A percentile compares a stretch with the other conserved stretches of the same genome.
These are phyloP conservation scores for Crotalus tigris DNA, from an alignment of 2,113 vertebrate species.

Conservation along the genomic window DNA sequence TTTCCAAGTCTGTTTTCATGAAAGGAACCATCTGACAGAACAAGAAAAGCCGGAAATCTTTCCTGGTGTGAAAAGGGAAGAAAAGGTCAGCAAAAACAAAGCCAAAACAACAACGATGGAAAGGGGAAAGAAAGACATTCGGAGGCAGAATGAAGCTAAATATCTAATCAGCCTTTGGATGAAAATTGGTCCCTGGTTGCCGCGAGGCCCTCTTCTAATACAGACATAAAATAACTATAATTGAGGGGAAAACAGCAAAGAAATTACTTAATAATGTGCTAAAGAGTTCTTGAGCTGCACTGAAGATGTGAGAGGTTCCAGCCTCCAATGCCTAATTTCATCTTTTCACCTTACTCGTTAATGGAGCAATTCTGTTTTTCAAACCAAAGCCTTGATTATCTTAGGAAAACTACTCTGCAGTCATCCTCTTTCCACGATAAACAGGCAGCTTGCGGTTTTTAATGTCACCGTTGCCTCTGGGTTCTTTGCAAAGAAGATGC, in stretches of 20 bases:
- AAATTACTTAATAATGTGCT: constrained; percentile 30
- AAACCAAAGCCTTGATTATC: neutral
- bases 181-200: constrained; percentile 43
- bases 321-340: neutral
- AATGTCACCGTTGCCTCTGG: neutral
- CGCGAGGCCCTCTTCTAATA: constrained; percentile 39
- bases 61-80: constrained; percentile 13
- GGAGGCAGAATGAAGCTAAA: constrained; percentile 10
- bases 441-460: neutral
- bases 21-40: constrained; percentile 37
- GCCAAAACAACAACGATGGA: neutral
- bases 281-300: constrained; percentile 24
- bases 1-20: constrained; percentile 36
- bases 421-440: neutral
- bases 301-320: constrained; percentile 7
- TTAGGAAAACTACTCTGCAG: neutral
- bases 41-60: neutral
- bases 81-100: neutral
- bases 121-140: neutral
- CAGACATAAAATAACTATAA: constrained; percentile 33
- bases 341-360: neutral
- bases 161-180: constrained; percentile 44
- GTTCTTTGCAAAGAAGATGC: neutral
- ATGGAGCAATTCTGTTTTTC: neutral
- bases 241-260: constrained; percentile 34